Conservation (phyloP, 2,113 vertebrate genomes). For the Anseranas semipalmata region DNA sequence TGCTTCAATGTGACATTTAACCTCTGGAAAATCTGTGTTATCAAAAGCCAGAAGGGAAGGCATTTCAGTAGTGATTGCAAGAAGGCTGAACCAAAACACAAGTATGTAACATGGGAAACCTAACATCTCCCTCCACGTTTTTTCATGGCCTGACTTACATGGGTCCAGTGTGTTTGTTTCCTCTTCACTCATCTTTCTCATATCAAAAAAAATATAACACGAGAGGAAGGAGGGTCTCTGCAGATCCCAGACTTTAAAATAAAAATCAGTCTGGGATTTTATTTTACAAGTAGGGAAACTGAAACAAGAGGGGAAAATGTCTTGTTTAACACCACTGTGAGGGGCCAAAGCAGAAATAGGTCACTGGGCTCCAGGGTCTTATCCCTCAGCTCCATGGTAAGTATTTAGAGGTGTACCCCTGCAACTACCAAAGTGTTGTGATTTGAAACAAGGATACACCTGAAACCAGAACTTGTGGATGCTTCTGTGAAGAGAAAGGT, state of each 20-base stretch:
- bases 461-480: neutral
- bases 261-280: neutral
- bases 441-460: neutral
- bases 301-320: neutral
- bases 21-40: neutral
- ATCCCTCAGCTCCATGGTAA: rapidly evolving
- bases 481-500: neutral
- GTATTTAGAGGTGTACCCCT: neutral
- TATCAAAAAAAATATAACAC: neutral
- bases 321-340: neutral
- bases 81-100: neutral
- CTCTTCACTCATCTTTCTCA: neutral
- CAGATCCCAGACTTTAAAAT: neutral
- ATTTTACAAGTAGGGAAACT: neutral
- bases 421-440: neutral
- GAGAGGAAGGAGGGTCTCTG: neutral
- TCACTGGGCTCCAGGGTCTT: neutral
- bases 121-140: neutral
- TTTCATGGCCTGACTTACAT: neutral
- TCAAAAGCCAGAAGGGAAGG: neutral
- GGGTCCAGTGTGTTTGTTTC: neutral
- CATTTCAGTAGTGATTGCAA: neutral
- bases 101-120: rapidly evolving
- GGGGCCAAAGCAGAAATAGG: neutral
- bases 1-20: neutral